Conservation (phyloP, 1,140 invertebrate species). For the Drosophila pseudoananassae region DNA sequence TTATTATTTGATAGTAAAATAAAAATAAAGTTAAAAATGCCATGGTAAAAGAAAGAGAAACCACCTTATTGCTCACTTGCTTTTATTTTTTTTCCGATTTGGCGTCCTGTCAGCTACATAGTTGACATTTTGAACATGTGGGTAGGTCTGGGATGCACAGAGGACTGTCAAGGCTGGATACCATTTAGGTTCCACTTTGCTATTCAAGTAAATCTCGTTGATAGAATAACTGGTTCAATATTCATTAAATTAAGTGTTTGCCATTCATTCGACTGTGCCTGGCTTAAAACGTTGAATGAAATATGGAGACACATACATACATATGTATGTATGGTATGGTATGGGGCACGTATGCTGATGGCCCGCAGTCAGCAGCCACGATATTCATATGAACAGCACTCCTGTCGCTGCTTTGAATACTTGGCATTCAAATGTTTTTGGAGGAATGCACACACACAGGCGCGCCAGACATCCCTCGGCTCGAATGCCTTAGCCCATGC, state of each 20-base stretch:
- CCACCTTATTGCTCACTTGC: too few species aligned
- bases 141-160: constrained; percentile 5
- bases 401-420: constrained; percentile 40
- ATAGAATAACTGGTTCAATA: constrained; percentile 50
- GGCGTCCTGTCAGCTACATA: constrained; percentile 15
- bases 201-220: constrained; percentile 47
- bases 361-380: neutral
- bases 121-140: constrained; percentile 18
- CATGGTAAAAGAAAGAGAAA: neutral
- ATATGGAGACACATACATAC: constrained; percentile 8
- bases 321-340: neutral
- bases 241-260: constrained; percentile 50
- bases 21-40: too few species aligned
- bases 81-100: constrained; percentile 3
- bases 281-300: constrained; percentile 38
- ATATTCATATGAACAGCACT: constrained; percentile 17
- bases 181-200: constrained; percentile 30
- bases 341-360: neutral
- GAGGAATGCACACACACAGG: constrained; percentile 38
- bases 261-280: constrained; percentile 36
- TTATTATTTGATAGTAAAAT: too few species aligned
- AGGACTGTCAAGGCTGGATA: neutral
- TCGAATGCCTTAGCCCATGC: constrained; percentile 30
- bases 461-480: constrained; percentile 33
- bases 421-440: constrained; percentile 62